Base-by-base conservation (phyloP, 2,888 invertebrate genomes). In the Rhaphigaster nebulosa region DNA sequence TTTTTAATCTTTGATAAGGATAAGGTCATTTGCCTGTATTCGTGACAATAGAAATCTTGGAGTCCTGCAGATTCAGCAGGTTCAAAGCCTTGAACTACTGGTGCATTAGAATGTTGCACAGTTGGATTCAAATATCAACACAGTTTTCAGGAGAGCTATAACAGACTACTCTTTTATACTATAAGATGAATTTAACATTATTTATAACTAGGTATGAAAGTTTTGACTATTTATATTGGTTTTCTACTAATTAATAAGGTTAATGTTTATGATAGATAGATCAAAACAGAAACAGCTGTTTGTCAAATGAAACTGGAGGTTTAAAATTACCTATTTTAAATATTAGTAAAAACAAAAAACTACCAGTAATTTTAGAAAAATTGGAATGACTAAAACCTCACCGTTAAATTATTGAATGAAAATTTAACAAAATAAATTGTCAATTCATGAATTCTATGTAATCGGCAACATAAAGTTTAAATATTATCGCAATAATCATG, bases 61-160 rank as follows among this genome's bases (percentile, higher is more conserved):
- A n/a, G n/a, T n/a, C n/a, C n/a, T 84, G 84, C 45, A 84, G 84
- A 84, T 84, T 84, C 84, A 84, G 84, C 84, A 84, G 84, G 70
- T 84, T 84, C 26, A 84, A 84, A 84, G 8, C 84, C 84, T 84
- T 84, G 84, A 84, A 50, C 45, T 38, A 76, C 41, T 84, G n/a
- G 4, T 26, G 84, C 84, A 45, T 84, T 84, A 84, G 84, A 84
- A 84, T 84, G 84, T 84, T 23, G 4, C 41, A 41, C 84, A 26
- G 45, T 45, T 50, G 34, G 38, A 13, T 84, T 45, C n/a, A 26
- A 84, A 84, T 50, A 45, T 45, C 45, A 84, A 45, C 80, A 41
- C 80, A 65, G 34, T 6, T 29, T 12, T 34, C 20, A 76, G 70
- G 18, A 38, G 34, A 76, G 70, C 10, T 38, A 20, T 29, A 76